Evolutionary conservation across 2,113 vertebrate genomes (phyloP).

Genomic region (Tretioscincus oriximinensis): DNA sequence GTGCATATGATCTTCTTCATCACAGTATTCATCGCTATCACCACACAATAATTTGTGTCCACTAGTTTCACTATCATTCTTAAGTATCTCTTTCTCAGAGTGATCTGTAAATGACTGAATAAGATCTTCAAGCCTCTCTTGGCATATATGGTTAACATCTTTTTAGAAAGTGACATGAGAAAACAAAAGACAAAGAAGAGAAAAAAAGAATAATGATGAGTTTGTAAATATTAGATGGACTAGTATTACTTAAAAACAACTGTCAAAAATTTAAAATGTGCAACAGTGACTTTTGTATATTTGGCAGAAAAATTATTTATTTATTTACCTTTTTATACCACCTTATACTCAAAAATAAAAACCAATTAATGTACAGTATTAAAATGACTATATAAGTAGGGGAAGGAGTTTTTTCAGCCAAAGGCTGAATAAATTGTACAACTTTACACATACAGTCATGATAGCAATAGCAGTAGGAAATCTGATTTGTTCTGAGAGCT

Average conservation of each 20-base stretch:
- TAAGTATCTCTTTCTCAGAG: conserved; percentile 35
- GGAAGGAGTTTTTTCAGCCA: too few relatives aligned
- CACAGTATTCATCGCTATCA: conserved; percentile 31
- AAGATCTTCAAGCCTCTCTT: conserved; percentile 81
- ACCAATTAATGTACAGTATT: too few relatives aligned
- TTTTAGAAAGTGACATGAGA: not conserved
- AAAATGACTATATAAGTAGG: too few relatives aligned
- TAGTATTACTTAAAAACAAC: not conserved
- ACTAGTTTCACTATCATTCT: conserved; percentile 39
- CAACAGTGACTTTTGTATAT: not conserved
- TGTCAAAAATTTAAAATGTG: not conserved
- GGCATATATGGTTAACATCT: conserved; percentile 69
- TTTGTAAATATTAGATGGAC: not conserved
- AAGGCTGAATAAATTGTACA: too few relatives aligned
- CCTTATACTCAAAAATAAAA: too few relatives aligned
- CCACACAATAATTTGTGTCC: conserved; percentile 40
- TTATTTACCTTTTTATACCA: too few relatives aligned
- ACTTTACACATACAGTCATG: too few relatives aligned
- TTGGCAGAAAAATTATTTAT: not conserved
- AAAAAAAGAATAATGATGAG: not conserved
- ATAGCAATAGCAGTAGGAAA: too few relatives aligned
- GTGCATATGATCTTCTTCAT: conserved; percentile 48
- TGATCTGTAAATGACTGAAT: conserved; percentile 77
- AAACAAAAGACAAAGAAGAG: not conserved
- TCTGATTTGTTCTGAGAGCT: too few relatives aligned